Percentiles rank a stretch among this genome's conserved stretches.
phyloP scores from a whole-genome alignment of 1,140 invertebrate species.

The Manduca sexta region DNA sequence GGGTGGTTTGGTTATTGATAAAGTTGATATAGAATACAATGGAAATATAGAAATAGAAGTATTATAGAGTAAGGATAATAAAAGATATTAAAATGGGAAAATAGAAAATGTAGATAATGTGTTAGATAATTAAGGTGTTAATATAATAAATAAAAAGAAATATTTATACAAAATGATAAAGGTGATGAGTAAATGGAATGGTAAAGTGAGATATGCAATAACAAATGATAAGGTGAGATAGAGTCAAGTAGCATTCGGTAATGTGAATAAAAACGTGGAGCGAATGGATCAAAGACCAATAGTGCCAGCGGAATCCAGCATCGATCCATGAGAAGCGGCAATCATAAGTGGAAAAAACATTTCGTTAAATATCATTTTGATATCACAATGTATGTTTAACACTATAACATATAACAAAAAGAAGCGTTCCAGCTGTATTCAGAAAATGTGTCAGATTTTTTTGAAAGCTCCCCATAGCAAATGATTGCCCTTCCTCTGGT shows the following conservation, averaged over 20 bases:
- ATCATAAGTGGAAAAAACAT: slow-evolving; percentile 74
- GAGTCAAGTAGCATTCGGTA: slow-evolving; percentile 58
- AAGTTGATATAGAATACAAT: background rate
- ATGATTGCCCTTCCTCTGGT: slow-evolving; percentile 68
- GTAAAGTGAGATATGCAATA: background rate
- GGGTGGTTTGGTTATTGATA: background rate
- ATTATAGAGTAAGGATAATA: background rate
- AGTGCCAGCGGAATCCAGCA: slow-evolving; percentile 61
- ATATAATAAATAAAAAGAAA: slow-evolving; percentile 8
- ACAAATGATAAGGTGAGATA: background rate
- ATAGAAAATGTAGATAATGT: slow-evolving; percentile 3
- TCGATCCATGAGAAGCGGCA: slow-evolving; percentile 72
- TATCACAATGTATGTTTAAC: background rate
- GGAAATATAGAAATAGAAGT: background rate
- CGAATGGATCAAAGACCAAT: slow-evolving; percentile 44
- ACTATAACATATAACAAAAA: slow-evolving; percentile 9
- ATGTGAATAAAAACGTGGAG: slow-evolving; percentile 18
- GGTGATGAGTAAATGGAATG: background rate
- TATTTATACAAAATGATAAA: background rate
- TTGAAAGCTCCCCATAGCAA: slow-evolving; percentile 68
- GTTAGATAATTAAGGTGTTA: background rate
- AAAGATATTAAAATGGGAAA: background rate
- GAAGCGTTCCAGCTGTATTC: slow-evolving; percentile 50
- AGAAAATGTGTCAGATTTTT: slow-evolving; percentile 74
- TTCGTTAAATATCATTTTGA: slow-evolving; percentile 50